Evolutionary conservation across 1,140 invertebrate species (phyloP).

Genomic region (Ladona fulva): DNA sequence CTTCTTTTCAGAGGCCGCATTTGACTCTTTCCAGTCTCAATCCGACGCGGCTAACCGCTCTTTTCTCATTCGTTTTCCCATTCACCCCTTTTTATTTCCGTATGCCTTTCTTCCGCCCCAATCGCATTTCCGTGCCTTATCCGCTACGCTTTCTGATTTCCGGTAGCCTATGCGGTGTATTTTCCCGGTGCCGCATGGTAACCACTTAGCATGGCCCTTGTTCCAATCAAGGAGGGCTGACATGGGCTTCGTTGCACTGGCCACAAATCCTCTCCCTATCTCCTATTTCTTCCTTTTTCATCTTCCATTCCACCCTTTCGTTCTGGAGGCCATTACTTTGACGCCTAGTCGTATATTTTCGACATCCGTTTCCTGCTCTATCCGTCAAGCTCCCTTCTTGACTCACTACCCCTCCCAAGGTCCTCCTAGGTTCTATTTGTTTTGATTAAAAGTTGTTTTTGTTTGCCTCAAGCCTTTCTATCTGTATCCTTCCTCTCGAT

Average conservation of each 20-base stretch:
- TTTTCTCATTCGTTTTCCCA: background rate
- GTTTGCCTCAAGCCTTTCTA: no score
- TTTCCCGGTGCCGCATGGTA: background rate
- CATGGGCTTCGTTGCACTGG: background rate
- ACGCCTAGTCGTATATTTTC: background rate
- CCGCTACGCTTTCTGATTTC: background rate
- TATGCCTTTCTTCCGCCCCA: background rate
- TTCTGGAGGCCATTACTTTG: background rate
- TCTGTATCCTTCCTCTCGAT: no score
- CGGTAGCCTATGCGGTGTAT: background rate
- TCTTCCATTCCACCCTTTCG: background rate
- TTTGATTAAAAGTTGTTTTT: slow-evolving; percentile 11
- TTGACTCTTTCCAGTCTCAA: background rate
- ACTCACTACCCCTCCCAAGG: background rate
- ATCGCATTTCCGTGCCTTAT: background rate
- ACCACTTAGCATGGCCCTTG: background rate
- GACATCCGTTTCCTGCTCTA: background rate
- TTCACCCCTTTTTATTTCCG: background rate
- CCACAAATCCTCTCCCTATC: background rate
- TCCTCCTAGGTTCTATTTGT: background rate
- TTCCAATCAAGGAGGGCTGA: slow-evolving; percentile 4
- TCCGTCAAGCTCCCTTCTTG: background rate
- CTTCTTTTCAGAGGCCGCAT: background rate
- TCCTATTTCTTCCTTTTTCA: background rate
- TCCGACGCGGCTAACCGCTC: background rate